Percentiles rank a stretch among this genome's conserved stretches.
These are phyloP conservation scores for Stomorhina lunata DNA, from an alignment of 2,888 invertebrate species.

Conservation along the genomic window DNA sequence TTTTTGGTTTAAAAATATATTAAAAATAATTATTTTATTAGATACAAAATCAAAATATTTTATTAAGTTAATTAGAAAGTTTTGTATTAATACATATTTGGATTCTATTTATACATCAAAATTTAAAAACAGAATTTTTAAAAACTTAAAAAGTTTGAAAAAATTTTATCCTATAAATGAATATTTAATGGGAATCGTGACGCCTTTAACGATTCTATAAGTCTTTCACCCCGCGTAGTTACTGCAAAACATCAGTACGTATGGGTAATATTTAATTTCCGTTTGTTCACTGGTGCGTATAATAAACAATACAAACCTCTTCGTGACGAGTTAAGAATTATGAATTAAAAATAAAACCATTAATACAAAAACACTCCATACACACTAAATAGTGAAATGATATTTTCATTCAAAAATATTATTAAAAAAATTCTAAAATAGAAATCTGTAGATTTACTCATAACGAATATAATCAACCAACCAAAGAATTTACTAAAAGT, in stretches of 20 bases:
- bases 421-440: not conserved
- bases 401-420: not conserved
- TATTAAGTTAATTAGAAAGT: no score
- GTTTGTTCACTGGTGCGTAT: not conserved
- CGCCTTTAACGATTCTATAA: no score
- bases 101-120: no score
- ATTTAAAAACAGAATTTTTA: no score
- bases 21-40: not conserved
- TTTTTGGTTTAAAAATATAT: not conserved
- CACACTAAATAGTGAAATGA: not conserved
- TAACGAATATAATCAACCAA: not conserved
- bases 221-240: no score
- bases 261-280: not conserved
- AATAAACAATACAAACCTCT: not conserved
- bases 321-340: no score
- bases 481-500: constrained; percentile 30
- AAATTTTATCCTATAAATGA: no score
- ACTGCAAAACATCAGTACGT: no score
- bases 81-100: no score
- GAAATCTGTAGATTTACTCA: not conserved
- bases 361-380: not conserved
- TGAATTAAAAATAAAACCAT: no score
- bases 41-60: not conserved
- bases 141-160: no score
- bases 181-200: no score